Evolutionary conservation across 2,797 vertebrate species (phyloP).

Genomic region (Platyrinchus mystaceus): DNA sequence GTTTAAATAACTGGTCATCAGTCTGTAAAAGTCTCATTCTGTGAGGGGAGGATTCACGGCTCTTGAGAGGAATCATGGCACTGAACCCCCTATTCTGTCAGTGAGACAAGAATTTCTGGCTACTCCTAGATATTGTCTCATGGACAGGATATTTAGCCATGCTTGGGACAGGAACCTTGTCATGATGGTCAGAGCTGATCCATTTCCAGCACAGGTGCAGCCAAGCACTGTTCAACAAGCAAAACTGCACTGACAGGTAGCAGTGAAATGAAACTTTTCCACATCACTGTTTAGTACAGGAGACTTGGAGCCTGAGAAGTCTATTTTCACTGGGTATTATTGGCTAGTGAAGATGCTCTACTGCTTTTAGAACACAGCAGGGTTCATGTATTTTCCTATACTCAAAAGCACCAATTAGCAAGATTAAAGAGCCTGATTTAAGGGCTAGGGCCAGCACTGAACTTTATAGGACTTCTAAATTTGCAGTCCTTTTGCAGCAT

Average conservation of each 20-base stretch:
- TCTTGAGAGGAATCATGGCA: background rate
- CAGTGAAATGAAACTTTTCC: background rate
- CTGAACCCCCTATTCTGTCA: background rate
- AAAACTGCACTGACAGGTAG: background rate
- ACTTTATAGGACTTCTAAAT: slow-evolving; percentile 26
- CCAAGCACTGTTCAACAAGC: background rate
- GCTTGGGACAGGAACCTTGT: background rate
- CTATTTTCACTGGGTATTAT: background rate
- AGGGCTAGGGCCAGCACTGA: background rate
- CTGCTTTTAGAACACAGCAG: slow-evolving; percentile 44
- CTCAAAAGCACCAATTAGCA: slow-evolving; percentile 50
- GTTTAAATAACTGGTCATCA: background rate
- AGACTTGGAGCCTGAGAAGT: background rate
- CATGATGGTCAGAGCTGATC: background rate
- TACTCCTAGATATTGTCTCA: background rate
- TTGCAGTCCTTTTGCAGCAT: background rate
- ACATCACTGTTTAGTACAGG: background rate
- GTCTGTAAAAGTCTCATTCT: background rate
- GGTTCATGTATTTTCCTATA: slow-evolving; percentile 21
- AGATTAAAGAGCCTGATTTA: slow-evolving; percentile 45
- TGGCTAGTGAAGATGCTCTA: slow-evolving; percentile 27
- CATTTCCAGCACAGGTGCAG: background rate
- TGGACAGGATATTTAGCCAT: background rate
- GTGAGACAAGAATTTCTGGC: background rate
- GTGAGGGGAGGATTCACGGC: background rate